These are phyloP conservation scores for Nipponacmea schrenckii DNA, from an alignment of 2,888 invertebrate species.

Conservation along the genomic window DNA sequence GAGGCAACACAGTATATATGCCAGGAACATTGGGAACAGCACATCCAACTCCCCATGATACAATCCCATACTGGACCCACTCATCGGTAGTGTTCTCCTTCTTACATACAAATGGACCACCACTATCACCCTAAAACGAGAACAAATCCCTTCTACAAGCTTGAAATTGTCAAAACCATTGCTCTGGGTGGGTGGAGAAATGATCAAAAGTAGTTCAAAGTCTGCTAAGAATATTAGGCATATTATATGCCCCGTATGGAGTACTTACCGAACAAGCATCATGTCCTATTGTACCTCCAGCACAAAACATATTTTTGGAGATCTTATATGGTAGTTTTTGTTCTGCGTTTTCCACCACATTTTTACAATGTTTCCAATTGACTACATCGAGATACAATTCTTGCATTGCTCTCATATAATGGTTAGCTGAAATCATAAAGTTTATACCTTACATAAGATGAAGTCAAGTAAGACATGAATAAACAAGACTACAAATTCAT, in stretches of 20 bases:
- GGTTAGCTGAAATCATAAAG: slow-evolving; percentile 34
- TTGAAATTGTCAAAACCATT: neutral
- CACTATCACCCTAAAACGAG: slow-evolving; percentile 63
- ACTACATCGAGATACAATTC: slow-evolving; percentile 52
- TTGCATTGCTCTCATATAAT: slow-evolving; percentile 47
- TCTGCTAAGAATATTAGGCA: neutral
- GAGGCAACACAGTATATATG: slow-evolving; percentile 61
- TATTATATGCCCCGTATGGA: neutral
- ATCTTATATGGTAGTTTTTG: slow-evolving; percentile 44
- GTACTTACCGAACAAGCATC: slow-evolving; percentile 54
- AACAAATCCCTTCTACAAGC: neutral
- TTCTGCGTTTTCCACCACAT: slow-evolving; percentile 37
- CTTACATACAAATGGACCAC: slow-evolving; percentile 62
- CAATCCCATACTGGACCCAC: slow-evolving; percentile 57
- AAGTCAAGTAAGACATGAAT: too few relatives aligned
- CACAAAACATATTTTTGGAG: slow-evolving; percentile 54
- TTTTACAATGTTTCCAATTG: slow-evolving; percentile 39
- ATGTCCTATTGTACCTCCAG: slow-evolving; percentile 49
- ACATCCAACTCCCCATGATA: slow-evolving; percentile 66
- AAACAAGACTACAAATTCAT: too few relatives aligned
- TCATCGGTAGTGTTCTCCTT: slow-evolving; percentile 38
- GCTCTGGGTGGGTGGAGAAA: too few relatives aligned
- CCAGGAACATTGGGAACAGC: slow-evolving; percentile 62
- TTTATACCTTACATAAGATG: neutral
- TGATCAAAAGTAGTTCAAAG: neutral